Base-by-base conservation (phyloP, 1,140 invertebrate genomes). In the Nymphalis io region DNA sequence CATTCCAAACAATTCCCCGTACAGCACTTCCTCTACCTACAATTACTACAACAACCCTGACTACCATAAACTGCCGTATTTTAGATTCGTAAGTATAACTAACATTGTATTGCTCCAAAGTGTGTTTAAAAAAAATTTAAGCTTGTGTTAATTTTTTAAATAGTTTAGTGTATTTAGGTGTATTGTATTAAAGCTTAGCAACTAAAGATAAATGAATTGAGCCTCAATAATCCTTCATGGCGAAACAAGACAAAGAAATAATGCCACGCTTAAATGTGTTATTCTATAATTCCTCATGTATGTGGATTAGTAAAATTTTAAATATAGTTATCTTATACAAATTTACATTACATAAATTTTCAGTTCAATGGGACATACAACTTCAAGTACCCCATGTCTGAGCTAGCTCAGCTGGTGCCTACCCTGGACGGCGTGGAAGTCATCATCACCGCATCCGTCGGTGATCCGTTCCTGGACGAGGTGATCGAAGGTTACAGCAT, bases 391-490 rank as follows among this genome's bases (percentile, higher is more conserved):
- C 95, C 96, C 0, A 95, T 98, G 92, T 80, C 93, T 0, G 97
- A 98, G 74, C 82, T 99, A 15, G 89, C 95, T 16, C 84, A 94
- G 15, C 93, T 95, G 46, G 94, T 95, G 1, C 92, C 94, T 0
- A 92, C 92, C 15, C 84, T 96, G 39, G 96, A 96, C 42, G 95
- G 95, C 3, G 95, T 96, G 84, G 97, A 98, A 86, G 93, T 99
- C 0, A 94, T 94, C n/a, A 95, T 99, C 21, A 96, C 95, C 0
- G 97, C 97, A 0, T 96, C 95, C 0, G 97, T 99, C 0, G 97
- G 97, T 0, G 98, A 99, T 78, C 94, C 95, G 76, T 98, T 97
- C 88, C 93, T 98, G 62, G 95, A 98, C 82, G 96, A 98, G 89
- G 93, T 96, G 15, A 94, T 97, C 12, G 95, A 96, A 76, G 98